Conservation (phyloP, 64 coral and sea anemone genomes). For the Cladopsammia gracilis region DNA sequence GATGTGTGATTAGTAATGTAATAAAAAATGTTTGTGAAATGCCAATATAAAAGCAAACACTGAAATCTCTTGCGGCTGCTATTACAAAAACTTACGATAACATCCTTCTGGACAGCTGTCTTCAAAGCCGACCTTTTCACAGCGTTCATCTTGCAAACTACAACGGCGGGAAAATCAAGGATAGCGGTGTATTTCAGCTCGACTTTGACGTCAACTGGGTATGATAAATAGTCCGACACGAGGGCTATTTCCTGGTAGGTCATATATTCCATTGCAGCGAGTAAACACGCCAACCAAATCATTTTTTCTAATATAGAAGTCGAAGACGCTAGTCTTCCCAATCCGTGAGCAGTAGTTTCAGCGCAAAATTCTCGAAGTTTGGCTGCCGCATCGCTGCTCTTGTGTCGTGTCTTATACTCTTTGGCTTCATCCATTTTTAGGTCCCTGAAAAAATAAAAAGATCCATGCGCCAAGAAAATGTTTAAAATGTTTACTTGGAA, state of each 20-base stretch:
- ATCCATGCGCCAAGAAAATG: neutral
- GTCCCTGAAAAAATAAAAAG: neutral
- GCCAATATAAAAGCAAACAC: too few relatives aligned
- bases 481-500: neutral
- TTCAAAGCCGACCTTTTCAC: neutral
- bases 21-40: too few relatives aligned
- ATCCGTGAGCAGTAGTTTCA: conserved; percentile 55
- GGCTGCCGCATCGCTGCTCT: neutral
- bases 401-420: neutral
- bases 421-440: neutral
- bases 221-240: conserved; percentile 3
- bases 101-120: neutral
- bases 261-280: neutral
- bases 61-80: too few relatives aligned
- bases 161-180: conserved; percentile 12
- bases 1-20: too few relatives aligned
- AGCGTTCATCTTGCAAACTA: conserved; percentile 30
- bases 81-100: neutral
- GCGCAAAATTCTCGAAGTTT: conserved; percentile 33
- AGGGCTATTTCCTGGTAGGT: neutral
- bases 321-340: conserved; percentile 12
- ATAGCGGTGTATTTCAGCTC: neutral
- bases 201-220: conserved; percentile 22
- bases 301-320: neutral
- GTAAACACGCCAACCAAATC: conserved; percentile 8